Evolutionary conservation across 2,113 vertebrate species (phyloP).

Genomic region (Steatornis caripensis): DNA sequence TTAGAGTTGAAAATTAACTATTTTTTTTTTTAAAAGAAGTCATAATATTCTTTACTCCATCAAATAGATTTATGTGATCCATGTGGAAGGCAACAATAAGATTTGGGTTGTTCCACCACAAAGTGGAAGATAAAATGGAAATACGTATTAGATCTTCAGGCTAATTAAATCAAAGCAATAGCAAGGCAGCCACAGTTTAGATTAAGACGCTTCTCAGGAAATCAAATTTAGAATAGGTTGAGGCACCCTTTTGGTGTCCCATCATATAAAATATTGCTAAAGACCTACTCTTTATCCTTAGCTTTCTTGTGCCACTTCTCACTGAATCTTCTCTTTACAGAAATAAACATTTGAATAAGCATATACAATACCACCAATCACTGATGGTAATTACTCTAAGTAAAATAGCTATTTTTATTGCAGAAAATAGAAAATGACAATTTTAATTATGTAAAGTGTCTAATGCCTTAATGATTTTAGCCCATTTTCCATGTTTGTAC

Average conservation of each 20-base stretch:
- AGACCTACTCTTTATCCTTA: neutral
- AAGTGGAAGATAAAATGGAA: neutral
- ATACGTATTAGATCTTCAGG: neutral
- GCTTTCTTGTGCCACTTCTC: neutral
- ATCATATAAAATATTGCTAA: neutral
- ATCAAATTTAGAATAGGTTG: neutral
- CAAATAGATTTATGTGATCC: neutral
- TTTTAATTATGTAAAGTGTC: constrained; percentile 32
- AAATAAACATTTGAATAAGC: constrained; percentile 47
- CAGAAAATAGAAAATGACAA: constrained; percentile 18
- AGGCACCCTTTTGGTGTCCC: neutral
- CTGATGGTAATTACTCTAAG: constrained; percentile 1
- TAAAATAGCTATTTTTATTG: constrained; percentile 41
- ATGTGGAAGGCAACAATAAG: neutral
- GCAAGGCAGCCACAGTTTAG: neutral
- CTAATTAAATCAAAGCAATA: neutral
- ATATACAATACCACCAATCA: constrained; percentile 1
- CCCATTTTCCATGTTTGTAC: constrained; percentile 21
- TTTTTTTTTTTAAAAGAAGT: neutral
- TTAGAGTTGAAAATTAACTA: neutral
- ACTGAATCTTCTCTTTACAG: neutral
- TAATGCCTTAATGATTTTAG: constrained; percentile 28
- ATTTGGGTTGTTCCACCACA: neutral
- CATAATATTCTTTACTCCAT: neutral
- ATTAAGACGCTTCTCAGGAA: neutral